Percentiles rank a stretch among this genome's conserved stretches.
Evolutionary conservation across 2,888 invertebrate species (phyloP).

Genomic region (Rhimphoctona megacephalus): DNA sequence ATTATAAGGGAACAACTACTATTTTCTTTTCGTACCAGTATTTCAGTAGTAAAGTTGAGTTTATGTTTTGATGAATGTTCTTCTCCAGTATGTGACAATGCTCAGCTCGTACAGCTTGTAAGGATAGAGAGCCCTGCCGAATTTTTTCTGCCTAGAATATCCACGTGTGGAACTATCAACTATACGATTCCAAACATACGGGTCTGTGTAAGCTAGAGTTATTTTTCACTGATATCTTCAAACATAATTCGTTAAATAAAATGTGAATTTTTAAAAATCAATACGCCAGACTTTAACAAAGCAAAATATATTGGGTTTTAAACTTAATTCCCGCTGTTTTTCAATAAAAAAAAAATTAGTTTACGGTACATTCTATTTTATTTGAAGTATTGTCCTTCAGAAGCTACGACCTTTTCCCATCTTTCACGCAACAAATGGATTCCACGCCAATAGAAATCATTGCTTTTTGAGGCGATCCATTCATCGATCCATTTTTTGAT

Average conservation of each 20-base stretch:
- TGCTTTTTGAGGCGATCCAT: too few relatives aligned
- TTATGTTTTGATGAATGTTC: not conserved
- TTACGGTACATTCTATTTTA: too few relatives aligned
- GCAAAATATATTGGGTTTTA: not conserved
- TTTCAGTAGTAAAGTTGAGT: not conserved
- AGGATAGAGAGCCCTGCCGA: not conserved
- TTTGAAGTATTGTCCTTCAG: too few relatives aligned
- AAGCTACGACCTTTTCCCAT: too few relatives aligned
- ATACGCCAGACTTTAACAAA: not conserved
- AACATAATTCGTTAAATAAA: not conserved
- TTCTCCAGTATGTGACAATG: not conserved
- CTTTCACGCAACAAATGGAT: too few relatives aligned
- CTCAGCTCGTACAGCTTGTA: not conserved
- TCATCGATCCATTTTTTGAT: too few relatives aligned
- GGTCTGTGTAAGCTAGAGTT: not conserved
- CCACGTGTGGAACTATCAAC: not conserved
- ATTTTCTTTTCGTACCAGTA: not conserved
- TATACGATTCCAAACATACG: not conserved
- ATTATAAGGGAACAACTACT: slow-evolving; percentile 28
- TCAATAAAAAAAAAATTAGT: too few relatives aligned
- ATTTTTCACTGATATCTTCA: not conserved
- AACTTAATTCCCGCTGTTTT: too few relatives aligned
- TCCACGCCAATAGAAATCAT: too few relatives aligned
- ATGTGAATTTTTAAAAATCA: not conserved
- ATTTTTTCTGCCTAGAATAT: not conserved